Base-by-base conservation (phyloP, 2,888 invertebrate species). In the Lasioglossum pauxillum region DNA sequence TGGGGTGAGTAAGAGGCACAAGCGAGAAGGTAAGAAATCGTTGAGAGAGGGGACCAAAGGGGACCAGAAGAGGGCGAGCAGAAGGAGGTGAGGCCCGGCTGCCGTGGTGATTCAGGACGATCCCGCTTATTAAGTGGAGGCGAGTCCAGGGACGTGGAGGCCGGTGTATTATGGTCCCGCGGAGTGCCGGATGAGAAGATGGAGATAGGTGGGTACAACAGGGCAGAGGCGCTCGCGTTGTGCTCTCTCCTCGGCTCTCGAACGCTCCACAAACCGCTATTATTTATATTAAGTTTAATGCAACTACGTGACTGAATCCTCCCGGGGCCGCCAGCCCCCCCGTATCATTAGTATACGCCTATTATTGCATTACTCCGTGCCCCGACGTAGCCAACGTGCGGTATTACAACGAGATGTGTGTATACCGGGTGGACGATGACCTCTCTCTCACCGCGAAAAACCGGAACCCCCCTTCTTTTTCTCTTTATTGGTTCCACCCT, bases 201-300 rank as follows among this genome's bases (percentile, higher is more conserved):
- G 94, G 94, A 94, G 95, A 94, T 94, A 94, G 95, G 93, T 93
- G 91, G 94, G 92, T 94, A 94, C 12, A 35, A 53, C 53, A 53
- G 35, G 35, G 67, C 67, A 31, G 67, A 77, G 64, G 78, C 83
- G 46, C 78, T 53, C 38, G 77, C 85, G 87, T 85, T 83, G 87
- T 83, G 87, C 90, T 88, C 90, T 88, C 81, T 77, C 69, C 69
- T 89, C 92, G 90, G 87, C 53, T 53, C 53, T 53, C 53, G 89
- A 93, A 93, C 91, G 93, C 91, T 93, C 92, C 92, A 93, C 95
- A 95, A 95, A 95, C 95, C 94, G 95, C 95, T 95, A 95, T 95
- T 95, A 95, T 95, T 95, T 95, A 95, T 95, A 95, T 95, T 95
- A 95, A 95, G 95, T 95, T 95, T 95, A 95, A 95, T 95, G 95